phyloP scores from a whole-genome alignment of 2,797 vertebrate species.

The Pachyuromys duprasi region DNA sequence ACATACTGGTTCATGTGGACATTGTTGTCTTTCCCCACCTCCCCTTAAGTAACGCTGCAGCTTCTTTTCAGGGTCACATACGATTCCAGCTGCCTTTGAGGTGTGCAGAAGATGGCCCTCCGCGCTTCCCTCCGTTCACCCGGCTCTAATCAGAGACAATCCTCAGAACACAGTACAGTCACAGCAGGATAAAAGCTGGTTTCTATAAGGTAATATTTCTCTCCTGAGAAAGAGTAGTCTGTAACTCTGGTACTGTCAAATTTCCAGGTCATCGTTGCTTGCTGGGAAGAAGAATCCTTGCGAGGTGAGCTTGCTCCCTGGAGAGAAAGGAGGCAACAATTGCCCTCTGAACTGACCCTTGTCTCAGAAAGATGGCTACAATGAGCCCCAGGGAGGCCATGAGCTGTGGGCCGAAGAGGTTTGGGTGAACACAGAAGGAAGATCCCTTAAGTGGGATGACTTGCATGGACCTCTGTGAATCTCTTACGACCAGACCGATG shows the following conservation, averaged over 20 bases:
- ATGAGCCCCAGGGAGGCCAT: neutral
- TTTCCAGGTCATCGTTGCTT: slow-evolving; percentile 79
- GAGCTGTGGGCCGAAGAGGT: neutral
- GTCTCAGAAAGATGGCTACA: slow-evolving; percentile 46
- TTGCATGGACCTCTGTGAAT: slow-evolving; percentile 1
- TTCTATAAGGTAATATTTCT: slow-evolving; percentile 80
- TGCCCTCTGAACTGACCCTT: slow-evolving; percentile 16
- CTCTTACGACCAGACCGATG: neutral
- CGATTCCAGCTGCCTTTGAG: slow-evolving; percentile 64
- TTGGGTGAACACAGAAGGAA: slow-evolving; percentile 63
- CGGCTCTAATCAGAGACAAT: slow-evolving; percentile 81
- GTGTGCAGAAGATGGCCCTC: slow-evolving; percentile 60
- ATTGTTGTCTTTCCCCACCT: slow-evolving; percentile 20
- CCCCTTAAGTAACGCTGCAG: slow-evolving; percentile 14
- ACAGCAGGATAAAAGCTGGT: slow-evolving; percentile 81
- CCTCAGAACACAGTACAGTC: slow-evolving; percentile 59
- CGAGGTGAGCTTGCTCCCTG: slow-evolving; percentile 68
- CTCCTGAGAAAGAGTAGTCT: slow-evolving; percentile 74
- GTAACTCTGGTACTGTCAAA: slow-evolving; percentile 75
- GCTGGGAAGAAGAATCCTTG: slow-evolving; percentile 80
- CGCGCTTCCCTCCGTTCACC: slow-evolving; percentile 38
- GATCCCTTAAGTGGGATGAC: slow-evolving; percentile 66
- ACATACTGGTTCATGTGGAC: neutral
- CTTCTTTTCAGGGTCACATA: slow-evolving; percentile 76
- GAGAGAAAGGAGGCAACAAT: slow-evolving; percentile 65